These are phyloP conservation scores for Trachelipus rathkii DNA, from an alignment of 1,140 invertebrate genomes.

Conservation along the genomic window DNA sequence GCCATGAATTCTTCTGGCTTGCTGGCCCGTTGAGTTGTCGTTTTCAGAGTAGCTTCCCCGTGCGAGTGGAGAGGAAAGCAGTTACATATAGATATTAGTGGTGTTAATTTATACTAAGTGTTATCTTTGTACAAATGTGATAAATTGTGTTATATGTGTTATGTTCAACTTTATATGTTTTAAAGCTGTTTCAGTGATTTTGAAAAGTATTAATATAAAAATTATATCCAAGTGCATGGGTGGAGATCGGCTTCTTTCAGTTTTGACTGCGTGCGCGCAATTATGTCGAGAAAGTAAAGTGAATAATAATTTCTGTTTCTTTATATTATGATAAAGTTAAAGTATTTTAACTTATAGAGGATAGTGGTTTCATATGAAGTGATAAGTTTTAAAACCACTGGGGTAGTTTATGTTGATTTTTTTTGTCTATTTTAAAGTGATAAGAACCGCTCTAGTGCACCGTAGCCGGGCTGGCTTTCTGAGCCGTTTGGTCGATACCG, in stretches of 20 bases:
- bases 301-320: too few species aligned
- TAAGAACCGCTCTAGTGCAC: too few species aligned
- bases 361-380: too few species aligned
- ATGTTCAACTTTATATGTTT: background rate
- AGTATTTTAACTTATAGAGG: too few species aligned
- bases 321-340: too few species aligned
- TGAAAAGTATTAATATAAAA: too few species aligned
- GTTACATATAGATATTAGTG: background rate
- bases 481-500: constrained; percentile 1
- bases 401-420: too few species aligned
- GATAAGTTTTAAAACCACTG: too few species aligned
- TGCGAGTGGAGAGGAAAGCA: background rate
- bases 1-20: background rate
- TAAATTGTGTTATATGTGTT: background rate
- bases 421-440: too few species aligned
- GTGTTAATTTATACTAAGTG: too few species aligned
- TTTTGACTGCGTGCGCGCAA: background rate
- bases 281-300: background rate
- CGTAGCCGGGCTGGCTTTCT: background rate
- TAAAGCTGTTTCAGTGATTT: background rate
- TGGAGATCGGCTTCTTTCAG: background rate
- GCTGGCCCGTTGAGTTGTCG: background rate
- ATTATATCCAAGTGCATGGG: background rate
- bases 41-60: constrained; percentile 8
- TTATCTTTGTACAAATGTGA: background rate